Conservation (phyloP, 1,140 invertebrate species). For the Aleiodes sp. region DNA sequence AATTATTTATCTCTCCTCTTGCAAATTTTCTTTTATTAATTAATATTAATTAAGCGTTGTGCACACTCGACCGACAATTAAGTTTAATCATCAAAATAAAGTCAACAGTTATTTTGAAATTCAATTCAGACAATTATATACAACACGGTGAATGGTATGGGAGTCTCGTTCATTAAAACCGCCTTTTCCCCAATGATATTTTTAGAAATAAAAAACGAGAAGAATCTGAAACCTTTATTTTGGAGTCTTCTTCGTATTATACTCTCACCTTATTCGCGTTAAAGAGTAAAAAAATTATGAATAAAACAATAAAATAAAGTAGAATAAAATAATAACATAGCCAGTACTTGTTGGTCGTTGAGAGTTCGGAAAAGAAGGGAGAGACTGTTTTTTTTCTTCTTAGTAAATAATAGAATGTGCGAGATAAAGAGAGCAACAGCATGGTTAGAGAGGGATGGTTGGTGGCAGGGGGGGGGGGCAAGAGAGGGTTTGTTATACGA, state of each 20-base stretch:
- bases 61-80: slow-evolving; percentile 14
- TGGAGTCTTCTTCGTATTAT: not conserved
- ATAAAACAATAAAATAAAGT: not conserved
- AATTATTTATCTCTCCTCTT: not conserved
- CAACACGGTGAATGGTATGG: slow-evolving; percentile 8
- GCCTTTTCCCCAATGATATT: slow-evolving; percentile 5
- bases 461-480: not conserved
- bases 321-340: not conserved
- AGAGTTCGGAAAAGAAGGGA: no score
- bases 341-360: not conserved
- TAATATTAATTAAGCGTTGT: not conserved
- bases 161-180: slow-evolving; percentile 4
- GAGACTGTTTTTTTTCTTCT: not conserved
- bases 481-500: slow-evolving; percentile 24
- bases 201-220: slow-evolving; percentile 3
- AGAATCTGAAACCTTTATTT: slow-evolving; percentile 7
- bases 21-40: not conserved
- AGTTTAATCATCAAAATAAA: slow-evolving; percentile 1
- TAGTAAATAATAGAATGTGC: not conserved
- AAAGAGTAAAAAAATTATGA: not conserved
- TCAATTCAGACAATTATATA: not conserved
- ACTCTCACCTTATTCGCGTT: not conserved
- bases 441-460: not conserved
- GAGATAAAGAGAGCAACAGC: no score
- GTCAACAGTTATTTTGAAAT: slow-evolving; percentile 10